Evolutionary conservation across 2,113 vertebrate genomes (phyloP), one percentile per base, ranked within the genome.

Genomic region (Microcebus ravelobensis): DNA sequence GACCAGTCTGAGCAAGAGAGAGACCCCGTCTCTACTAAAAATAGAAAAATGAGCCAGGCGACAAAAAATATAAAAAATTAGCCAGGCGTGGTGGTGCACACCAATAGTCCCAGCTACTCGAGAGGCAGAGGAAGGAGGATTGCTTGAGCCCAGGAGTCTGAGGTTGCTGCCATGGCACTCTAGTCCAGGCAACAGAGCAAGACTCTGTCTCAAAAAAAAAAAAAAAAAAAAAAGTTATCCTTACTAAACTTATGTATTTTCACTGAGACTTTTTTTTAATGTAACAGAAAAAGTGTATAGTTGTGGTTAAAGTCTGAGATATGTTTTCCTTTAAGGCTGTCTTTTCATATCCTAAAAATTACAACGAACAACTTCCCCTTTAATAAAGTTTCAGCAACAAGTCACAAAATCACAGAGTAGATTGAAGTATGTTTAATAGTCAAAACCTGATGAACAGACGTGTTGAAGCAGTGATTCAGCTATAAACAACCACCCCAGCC

Each of bases 241-340:
- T 92, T 77, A 59, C 67, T 91, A 74, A 67, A 88, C 68, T 23
- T 94, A 68, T 80, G 88, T 61, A 10, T 80, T 18, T 90, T 96
- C 45, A 36, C 67, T n/a, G 71, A 94, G 81, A 92, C 39, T 74
- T 79, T 83, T 95, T 95, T 94, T 68, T n/a, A 67, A 57, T 77
- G 17, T 97, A 93, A 93, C 48, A 82, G 55, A 90, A 92, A 89
- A 87, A 87, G 9, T n/a, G 13, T 39, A 31, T 71, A 74, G 68
- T 79, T 52, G 34, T 91, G 42, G 52, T 85, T 94, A 90, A 90
- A 84, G 74, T 73, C 76, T 63, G 36, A 93, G 63, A 42, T 87
- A 31, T 23, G 31, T 89, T 92, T 97, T 94, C n/a, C 76, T 79
- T 84, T 95, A 59, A 86, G 50, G 25, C 68, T 95, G 9, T 74